These are phyloP conservation scores for Lophochroa leadbeateri DNA, from an alignment of 2,113 vertebrate genomes.

Conservation along the genomic window DNA sequence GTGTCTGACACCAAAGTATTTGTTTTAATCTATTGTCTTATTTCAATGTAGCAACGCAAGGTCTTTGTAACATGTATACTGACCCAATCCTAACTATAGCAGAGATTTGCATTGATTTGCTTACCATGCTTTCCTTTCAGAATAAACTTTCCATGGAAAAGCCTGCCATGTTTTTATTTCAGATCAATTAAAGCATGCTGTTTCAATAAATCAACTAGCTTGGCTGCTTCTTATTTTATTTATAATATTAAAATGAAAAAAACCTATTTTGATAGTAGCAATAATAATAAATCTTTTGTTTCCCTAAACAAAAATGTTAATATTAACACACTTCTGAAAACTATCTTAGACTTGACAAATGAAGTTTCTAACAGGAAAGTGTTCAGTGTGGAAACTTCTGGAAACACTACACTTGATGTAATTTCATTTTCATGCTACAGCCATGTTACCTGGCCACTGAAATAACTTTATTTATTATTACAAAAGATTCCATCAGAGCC, in stretches of 20 bases:
- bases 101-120: not conserved
- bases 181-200: not conserved
- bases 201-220: not conserved
- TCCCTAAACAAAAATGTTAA: not conserved
- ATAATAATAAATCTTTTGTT: not conserved
- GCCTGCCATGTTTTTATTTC: not conserved
- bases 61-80: not conserved
- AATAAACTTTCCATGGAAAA: not conserved
- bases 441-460: not conserved
- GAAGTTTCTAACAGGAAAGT: not conserved
- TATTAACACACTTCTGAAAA: not conserved
- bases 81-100: not conserved
- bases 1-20: not conserved
- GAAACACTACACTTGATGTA: not conserved
- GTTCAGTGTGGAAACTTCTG: not conserved
- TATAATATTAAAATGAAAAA: not conserved
- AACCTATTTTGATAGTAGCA: not conserved
- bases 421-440: not conserved
- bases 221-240: not conserved
- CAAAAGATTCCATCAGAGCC: not conserved
- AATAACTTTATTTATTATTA: not conserved
- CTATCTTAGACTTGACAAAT: not conserved
- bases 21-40: slow-evolving; percentile 8
- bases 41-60: not conserved
- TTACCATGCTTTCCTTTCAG: not conserved